These are phyloP conservation scores for Brachionus paranguensis DNA, from an alignment of 1,140 invertebrate species.

Conservation along the genomic window DNA sequence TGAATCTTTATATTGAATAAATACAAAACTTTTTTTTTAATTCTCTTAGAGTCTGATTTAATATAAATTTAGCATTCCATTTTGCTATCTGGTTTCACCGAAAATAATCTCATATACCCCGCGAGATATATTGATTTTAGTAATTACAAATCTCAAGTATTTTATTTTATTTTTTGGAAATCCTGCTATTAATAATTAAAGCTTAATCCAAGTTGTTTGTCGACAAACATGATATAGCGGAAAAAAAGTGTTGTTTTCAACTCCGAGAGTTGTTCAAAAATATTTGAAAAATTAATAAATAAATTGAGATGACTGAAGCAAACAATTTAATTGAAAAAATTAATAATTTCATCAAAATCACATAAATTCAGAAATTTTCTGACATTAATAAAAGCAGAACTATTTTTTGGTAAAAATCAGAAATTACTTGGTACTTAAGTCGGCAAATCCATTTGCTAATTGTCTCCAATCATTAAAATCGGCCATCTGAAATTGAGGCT, in stretches of 20 bases:
- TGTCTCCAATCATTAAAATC: slow-evolving; percentile 24
- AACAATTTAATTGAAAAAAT: neutral
- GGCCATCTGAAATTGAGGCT: neutral
- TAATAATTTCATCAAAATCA: neutral
- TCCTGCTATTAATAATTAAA: neutral
- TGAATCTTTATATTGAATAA: too few species aligned
- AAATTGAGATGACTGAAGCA: neutral
- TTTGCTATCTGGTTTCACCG: too few species aligned
- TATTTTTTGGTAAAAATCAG: too few species aligned
- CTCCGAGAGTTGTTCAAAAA: neutral
- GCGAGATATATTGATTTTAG: too few species aligned
- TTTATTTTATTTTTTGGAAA: too few species aligned
- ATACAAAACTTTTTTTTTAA: too few species aligned
- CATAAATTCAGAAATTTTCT: too few species aligned
- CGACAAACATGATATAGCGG: neutral
- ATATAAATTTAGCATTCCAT: too few species aligned
- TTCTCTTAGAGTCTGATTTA: too few species aligned
- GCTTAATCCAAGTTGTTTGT: neutral
- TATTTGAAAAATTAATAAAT: neutral
- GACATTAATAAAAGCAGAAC: too few species aligned
- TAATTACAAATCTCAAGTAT: too few species aligned
- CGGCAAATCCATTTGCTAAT: neutral
- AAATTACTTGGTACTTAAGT: slow-evolving; percentile 3
- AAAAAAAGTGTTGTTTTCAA: neutral
- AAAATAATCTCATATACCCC: too few species aligned